Conservation (phyloP, 2,113 vertebrate species). For the Hystrix cristata region DNA sequence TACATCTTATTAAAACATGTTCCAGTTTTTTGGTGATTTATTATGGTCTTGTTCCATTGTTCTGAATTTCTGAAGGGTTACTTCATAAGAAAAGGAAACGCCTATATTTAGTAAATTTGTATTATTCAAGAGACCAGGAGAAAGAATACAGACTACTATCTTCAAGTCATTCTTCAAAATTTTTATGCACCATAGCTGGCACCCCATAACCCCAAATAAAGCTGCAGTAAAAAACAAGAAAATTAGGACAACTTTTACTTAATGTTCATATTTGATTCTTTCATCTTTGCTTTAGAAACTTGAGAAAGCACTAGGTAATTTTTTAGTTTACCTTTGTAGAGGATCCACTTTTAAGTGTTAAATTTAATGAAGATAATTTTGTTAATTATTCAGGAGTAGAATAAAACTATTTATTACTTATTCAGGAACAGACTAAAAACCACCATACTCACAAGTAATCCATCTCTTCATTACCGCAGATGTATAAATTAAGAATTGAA, state of each 20-base stretch:
- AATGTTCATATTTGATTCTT: neutral
- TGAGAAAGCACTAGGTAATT: neutral
- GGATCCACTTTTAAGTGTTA: neutral
- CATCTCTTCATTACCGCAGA: neutral
- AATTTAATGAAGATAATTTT: slow-evolving; percentile 46
- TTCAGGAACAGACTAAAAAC: neutral
- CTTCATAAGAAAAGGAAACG: slow-evolving; percentile 30
- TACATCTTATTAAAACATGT: slow-evolving; percentile 23
- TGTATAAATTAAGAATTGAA: neutral
- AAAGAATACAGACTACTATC: neutral
- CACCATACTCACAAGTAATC: neutral
- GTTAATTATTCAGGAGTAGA: neutral
- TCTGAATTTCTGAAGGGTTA: slow-evolving; percentile 43
- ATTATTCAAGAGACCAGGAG: neutral
- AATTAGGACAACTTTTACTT: neutral
- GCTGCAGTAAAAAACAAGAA: neutral
- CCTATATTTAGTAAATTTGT: neutral
- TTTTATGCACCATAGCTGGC: neutral
- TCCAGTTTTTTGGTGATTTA: slow-evolving; percentile 32
- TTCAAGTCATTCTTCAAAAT: slow-evolving; percentile 50
- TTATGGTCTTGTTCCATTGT: neutral
- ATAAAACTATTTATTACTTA: neutral
- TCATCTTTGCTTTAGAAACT: neutral
- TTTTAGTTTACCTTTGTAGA: neutral
- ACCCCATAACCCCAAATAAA: neutral